These are phyloP conservation scores for Mugil cephalus DNA, from an alignment of 2,113 vertebrate genomes.

Conservation along the genomic window DNA sequence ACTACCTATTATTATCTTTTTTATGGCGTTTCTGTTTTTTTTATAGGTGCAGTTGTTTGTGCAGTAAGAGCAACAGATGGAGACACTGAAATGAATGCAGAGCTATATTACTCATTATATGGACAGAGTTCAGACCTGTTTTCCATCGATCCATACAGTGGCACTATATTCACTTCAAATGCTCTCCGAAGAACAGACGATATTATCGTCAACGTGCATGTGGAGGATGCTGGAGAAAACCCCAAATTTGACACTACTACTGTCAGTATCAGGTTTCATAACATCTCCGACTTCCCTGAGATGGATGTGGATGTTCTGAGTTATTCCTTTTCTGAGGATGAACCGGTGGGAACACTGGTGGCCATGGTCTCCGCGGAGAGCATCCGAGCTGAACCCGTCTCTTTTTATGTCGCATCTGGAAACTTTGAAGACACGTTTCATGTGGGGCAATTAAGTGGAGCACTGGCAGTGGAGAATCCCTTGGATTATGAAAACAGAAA, in stretches of 20 bases:
- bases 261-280: slow-evolving; percentile 78
- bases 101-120: slow-evolving; percentile 79
- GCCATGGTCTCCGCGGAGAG: slow-evolving; percentile 67
- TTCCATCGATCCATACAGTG: slow-evolving; percentile 70
- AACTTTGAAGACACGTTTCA: slow-evolving; percentile 79
- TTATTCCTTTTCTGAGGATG: slow-evolving; percentile 72
- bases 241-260: slow-evolving; percentile 80
- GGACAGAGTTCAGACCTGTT: slow-evolving; percentile 76
- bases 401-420: slow-evolving; percentile 80
- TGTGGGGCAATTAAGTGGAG: slow-evolving; percentile 71
- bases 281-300: slow-evolving; percentile 75
- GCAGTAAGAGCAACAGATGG: slow-evolving; percentile 79
- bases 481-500: slow-evolving; percentile 82
- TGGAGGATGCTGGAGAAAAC: slow-evolving; percentile 76
- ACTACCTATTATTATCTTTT: background rate
- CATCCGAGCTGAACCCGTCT: slow-evolving; percentile 69
- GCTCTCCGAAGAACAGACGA: slow-evolving; percentile 54
- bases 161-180: slow-evolving; percentile 67
- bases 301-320: slow-evolving; percentile 64
- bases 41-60: slow-evolving; percentile 79
- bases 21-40: background rate
- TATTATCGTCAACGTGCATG: slow-evolving; percentile 74
- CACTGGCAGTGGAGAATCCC: slow-evolving; percentile 70
- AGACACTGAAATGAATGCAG: slow-evolving; percentile 79
- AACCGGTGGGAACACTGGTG: slow-evolving; percentile 67